Evolutionary conservation across 2,888 invertebrate species (phyloP).

Genomic region (Cancer borealis): DNA sequence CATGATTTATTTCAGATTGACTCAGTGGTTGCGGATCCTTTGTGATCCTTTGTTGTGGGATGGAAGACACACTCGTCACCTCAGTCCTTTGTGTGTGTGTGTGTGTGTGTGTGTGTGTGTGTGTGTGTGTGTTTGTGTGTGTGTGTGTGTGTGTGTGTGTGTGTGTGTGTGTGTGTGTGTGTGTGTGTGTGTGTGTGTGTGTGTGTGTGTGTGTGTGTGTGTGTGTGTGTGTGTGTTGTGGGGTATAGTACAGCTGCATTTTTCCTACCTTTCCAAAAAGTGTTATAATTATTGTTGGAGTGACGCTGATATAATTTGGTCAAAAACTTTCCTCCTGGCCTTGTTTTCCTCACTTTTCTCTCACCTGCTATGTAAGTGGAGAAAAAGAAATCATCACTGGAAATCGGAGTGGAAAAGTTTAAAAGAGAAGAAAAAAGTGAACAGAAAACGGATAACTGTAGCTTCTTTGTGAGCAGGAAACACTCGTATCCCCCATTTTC

Average conservation of each 20-base stretch:
- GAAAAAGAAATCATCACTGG: background rate
- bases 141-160: background rate
- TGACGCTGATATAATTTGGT: background rate
- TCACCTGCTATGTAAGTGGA: background rate
- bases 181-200: background rate
- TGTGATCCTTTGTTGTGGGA: background rate
- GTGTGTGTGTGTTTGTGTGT: background rate
- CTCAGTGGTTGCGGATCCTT: background rate
- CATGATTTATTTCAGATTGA: background rate
- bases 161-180: background rate
- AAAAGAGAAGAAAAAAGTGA: background rate
- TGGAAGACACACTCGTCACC: background rate
- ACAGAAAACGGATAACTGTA: background rate
- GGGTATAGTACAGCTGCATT: background rate
- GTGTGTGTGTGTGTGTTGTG: background rate
- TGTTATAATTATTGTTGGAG: background rate
- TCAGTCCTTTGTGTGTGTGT: background rate
- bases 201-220: too few relatives aligned
- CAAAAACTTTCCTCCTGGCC: background rate
- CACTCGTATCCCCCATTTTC: slow-evolving; percentile 14
- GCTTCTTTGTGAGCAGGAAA: slow-evolving; percentile 22
- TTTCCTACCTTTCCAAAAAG: background rate
- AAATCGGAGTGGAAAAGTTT: background rate
- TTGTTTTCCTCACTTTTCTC: background rate
- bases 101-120: background rate